Evolutionary conservation across 2,888 invertebrate genomes (phyloP).

Genomic region (Esperia sulphurella): DNA sequence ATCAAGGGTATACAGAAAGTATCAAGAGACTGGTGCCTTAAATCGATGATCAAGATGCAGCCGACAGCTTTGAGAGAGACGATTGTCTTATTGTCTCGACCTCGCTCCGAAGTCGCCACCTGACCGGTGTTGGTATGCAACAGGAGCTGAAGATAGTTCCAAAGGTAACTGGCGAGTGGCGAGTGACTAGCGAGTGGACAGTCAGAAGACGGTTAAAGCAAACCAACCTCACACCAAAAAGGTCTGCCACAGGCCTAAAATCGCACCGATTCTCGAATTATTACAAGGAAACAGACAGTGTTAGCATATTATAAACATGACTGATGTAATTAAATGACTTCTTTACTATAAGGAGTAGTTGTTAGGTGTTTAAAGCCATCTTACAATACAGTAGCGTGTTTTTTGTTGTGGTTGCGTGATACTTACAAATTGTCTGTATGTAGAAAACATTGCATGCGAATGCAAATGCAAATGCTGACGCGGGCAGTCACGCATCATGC

Average conservation of each 20-base stretch:
- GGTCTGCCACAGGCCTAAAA: too few relatives aligned
- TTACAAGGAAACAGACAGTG: too few relatives aligned
- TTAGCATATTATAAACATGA: too few relatives aligned
- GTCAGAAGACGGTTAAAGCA: slow-evolving; percentile 18
- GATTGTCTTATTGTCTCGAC: slow-evolving; percentile 9
- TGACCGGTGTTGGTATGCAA: slow-evolving; percentile 15
- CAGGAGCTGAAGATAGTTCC: slow-evolving; percentile 10
- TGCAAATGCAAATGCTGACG: slow-evolving; percentile 17
- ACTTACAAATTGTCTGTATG: slow-evolving; percentile 30
- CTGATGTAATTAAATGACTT: too few relatives aligned
- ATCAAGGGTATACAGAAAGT: too few relatives aligned
- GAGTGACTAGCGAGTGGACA: slow-evolving; percentile 21
- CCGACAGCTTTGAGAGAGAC: slow-evolving; percentile 10
- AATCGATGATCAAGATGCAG: slow-evolving; percentile 10
- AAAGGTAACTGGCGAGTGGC: too few relatives aligned
- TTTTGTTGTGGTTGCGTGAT: slow-evolving; percentile 34
- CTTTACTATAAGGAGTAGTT: too few relatives aligned
- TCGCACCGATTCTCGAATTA: too few relatives aligned
- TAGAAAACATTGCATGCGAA: slow-evolving; percentile 29
- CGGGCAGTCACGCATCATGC: slow-evolving; percentile 31
- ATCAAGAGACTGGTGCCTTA: slow-evolving; percentile 15
- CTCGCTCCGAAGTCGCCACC: slow-evolving; percentile 17
- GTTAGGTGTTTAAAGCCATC: too few relatives aligned
- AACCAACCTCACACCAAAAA: slow-evolving; percentile 17
- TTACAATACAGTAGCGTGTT: slow-evolving; percentile 15